Evolutionary conservation across 2,888 invertebrate genomes (phyloP).

Genomic region (Drosophila nigricruria): DNA sequence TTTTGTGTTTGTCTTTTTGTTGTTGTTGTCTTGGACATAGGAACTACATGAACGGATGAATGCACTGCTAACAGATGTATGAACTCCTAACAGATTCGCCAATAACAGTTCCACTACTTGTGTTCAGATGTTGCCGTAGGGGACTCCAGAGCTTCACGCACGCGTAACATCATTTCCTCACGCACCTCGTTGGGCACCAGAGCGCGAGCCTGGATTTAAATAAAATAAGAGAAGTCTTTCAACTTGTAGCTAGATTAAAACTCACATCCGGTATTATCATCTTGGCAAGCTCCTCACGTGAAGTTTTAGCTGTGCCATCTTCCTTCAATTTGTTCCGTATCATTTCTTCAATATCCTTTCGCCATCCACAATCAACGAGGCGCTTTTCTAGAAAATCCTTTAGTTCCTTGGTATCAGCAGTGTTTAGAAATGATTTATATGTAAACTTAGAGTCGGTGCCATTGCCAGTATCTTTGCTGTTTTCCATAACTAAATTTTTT

Average conservation of each 20-base stretch:
- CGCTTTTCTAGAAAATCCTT: constrained; percentile 91
- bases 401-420: constrained; percentile 84
- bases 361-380: constrained; percentile 96
- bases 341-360: constrained; percentile 94
- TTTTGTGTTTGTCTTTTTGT: neutral
- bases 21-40: neutral
- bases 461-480: constrained; percentile 48
- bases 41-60: neutral
- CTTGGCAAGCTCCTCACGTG: constrained; percentile 92
- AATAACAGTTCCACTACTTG: neutral
- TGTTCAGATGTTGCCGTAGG: neutral
- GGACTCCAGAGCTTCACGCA: constrained; percentile 46
- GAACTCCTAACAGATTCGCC: too few species aligned
- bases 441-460: constrained; percentile 59
- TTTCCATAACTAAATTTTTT: constrained; percentile 42
- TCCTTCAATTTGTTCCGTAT: constrained; percentile 94
- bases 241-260: neutral
- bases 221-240: neutral
- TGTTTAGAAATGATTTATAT: constrained; percentile 45
- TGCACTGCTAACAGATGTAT: too few species aligned
- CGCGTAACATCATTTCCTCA: constrained; percentile 91
- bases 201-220: constrained; percentile 88
- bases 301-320: constrained; percentile 87
- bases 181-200: constrained; percentile 96
- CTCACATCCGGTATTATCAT: constrained; percentile 90